Conservation (phyloP, 2,888 invertebrate species). For the Mythimna loreyi region DNA sequence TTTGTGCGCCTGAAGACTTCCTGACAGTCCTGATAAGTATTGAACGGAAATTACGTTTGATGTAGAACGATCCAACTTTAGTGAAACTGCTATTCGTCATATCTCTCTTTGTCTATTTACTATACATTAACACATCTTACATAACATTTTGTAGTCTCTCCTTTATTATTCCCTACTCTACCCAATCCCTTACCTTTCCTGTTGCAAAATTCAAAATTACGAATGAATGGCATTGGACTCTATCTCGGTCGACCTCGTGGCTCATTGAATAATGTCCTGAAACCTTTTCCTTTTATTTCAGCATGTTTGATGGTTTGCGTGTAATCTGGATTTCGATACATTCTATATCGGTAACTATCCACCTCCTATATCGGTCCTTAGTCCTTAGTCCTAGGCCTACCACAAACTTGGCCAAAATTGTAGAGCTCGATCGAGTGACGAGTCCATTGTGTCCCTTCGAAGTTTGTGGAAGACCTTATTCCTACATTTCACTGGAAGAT, state of each 20-base stretch:
- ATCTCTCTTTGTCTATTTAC: conserved; percentile 12
- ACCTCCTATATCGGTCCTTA: conserved; percentile 66
- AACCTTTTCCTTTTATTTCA: conserved; percentile 83
- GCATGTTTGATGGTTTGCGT: conserved; percentile 91
- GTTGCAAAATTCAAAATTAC: conserved; percentile 77
- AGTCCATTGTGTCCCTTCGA: conserved; percentile 81
- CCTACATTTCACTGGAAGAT: conserved; percentile 21
- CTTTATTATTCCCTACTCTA: background rate
- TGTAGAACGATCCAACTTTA: background rate
- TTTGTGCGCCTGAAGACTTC: conserved; percentile 10
- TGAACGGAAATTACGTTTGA: background rate
- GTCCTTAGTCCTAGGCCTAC: conserved; percentile 74
- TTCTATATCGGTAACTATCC: conserved; percentile 87
- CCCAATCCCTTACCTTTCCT: background rate
- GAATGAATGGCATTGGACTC: conserved; percentile 82
- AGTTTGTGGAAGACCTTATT: conserved; percentile 85
- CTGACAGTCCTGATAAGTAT: background rate
- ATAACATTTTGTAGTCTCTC: background rate
- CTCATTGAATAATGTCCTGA: conserved; percentile 63
- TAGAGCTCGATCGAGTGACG: conserved; percentile 78
- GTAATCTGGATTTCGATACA: conserved; percentile 85
- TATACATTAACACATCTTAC: conserved; percentile 5
- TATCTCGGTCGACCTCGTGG: conserved; percentile 75
- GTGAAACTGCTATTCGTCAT: background rate
- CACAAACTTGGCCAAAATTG: conserved; percentile 81